phyloP scores from a whole-genome alignment of 1,140 invertebrate species.

The Plodia interpunctella region DNA sequence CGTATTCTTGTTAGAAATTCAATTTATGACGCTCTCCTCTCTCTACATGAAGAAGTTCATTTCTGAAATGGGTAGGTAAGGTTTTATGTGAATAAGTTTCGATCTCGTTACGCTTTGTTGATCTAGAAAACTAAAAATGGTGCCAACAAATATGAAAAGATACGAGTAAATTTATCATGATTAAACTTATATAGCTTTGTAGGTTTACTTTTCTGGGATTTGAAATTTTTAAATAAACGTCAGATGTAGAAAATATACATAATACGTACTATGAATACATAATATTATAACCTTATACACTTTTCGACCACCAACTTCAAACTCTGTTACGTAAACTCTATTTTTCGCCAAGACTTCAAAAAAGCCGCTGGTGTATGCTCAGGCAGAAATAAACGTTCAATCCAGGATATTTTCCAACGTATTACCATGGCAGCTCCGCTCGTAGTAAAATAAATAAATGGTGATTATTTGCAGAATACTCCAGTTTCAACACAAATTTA shows the following conservation, averaged over 20 bases:
- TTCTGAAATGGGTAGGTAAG: background rate
- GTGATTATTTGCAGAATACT: conserved; percentile 7
- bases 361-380: background rate
- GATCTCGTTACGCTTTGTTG: background rate
- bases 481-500: conserved; percentile 1
- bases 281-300: too few species aligned
- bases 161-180: too few species aligned
- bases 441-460: conserved; percentile 2
- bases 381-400: conserved; percentile 4
- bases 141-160: too few species aligned
- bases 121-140: background rate
- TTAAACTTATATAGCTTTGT: too few species aligned
- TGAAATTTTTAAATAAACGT: too few species aligned
- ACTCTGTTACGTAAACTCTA: too few species aligned
- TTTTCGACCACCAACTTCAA: too few species aligned
- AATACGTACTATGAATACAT: too few species aligned
- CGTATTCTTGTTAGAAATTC: conserved; percentile 14
- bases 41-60: background rate
- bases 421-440: conserved; percentile 23
- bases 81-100: background rate
- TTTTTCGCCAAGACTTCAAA: background rate
- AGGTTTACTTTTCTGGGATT: too few species aligned
- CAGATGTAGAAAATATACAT: too few species aligned
- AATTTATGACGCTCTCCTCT: conserved; percentile 11
- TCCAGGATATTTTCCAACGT: conserved; percentile 39